These are phyloP conservation scores for Artemia sinica DNA, from an alignment of 2,888 invertebrate species.

Conservation along the genomic window DNA sequence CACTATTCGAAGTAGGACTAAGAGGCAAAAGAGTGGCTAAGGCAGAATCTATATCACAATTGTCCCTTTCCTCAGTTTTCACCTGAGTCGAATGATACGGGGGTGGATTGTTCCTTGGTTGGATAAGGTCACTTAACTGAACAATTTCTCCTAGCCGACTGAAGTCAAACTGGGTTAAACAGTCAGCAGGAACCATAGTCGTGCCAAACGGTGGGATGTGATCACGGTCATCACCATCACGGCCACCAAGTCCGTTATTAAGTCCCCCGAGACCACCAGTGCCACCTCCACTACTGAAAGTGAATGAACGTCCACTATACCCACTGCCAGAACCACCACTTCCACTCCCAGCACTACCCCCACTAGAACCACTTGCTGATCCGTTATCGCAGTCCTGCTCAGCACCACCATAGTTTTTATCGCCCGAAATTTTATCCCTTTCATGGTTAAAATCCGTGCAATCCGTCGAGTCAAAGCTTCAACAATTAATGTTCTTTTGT, in stretches of 20 bases:
- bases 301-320: slow-evolving; percentile 38
- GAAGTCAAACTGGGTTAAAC: slow-evolving; percentile 25
- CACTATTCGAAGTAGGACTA: not conserved
- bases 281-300: slow-evolving; percentile 34
- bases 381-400: slow-evolving; percentile 20
- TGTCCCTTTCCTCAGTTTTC: not conserved
- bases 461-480: slow-evolving; percentile 14
- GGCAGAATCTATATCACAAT: slow-evolving; percentile 7
- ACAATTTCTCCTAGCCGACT: slow-evolving; percentile 38
- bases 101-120: slow-evolving; percentile 31
- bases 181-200: slow-evolving; percentile 27
- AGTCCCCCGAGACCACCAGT: slow-evolving; percentile 42
- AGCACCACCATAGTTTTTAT: not conserved
- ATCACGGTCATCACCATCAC: slow-evolving; percentile 29
- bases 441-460: not conserved
- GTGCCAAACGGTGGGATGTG: slow-evolving; percentile 19
- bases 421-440: not conserved
- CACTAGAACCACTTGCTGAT: slow-evolving; percentile 33
- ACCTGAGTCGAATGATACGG: slow-evolving; percentile 1
- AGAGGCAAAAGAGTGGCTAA: slow-evolving; percentile 2
- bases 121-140: slow-evolving; percentile 43
- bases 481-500: not conserved
- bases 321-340: slow-evolving; percentile 38
- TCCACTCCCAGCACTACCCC: slow-evolving; percentile 26
- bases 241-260: slow-evolving; percentile 31